Conservation (phyloP, 2,113 vertebrate species). For the Sylvilagus bachmani region DNA sequence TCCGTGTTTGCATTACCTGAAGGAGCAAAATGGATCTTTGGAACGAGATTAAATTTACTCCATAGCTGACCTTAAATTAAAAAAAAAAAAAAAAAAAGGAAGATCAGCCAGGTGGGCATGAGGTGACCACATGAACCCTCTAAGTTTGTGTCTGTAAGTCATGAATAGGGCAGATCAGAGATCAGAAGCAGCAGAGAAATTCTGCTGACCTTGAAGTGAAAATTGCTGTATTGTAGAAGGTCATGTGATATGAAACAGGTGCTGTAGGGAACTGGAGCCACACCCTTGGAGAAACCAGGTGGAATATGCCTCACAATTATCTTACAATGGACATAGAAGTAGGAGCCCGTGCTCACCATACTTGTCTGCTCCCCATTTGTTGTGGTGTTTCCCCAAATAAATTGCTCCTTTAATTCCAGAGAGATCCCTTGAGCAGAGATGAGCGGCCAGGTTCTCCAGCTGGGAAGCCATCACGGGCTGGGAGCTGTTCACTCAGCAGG, state of each 20-base stretch:
- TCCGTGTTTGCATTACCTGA: background rate
- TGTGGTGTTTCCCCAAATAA: no score
- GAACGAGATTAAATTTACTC: background rate
- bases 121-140: background rate
- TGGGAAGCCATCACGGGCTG: background rate
- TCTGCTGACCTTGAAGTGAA: background rate
- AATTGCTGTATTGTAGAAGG: background rate
- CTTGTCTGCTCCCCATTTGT: background rate
- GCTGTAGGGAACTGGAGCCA: background rate
- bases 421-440: background rate
- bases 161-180: background rate
- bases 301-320: background rate
- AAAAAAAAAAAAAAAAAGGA: background rate
- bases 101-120: background rate
- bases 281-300: background rate
- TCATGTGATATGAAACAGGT: no score
- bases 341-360: background rate
- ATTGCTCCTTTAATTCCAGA: background rate
- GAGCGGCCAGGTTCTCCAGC: background rate
- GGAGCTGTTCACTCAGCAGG: background rate
- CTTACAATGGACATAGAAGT: background rate
- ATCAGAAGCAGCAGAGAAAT: background rate
- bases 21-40: background rate
- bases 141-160: background rate
- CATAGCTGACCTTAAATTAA: background rate